phyloP scores from a whole-genome alignment of 2,797 vertebrate genomes.

The Schizothorax lantsangensis region DNA sequence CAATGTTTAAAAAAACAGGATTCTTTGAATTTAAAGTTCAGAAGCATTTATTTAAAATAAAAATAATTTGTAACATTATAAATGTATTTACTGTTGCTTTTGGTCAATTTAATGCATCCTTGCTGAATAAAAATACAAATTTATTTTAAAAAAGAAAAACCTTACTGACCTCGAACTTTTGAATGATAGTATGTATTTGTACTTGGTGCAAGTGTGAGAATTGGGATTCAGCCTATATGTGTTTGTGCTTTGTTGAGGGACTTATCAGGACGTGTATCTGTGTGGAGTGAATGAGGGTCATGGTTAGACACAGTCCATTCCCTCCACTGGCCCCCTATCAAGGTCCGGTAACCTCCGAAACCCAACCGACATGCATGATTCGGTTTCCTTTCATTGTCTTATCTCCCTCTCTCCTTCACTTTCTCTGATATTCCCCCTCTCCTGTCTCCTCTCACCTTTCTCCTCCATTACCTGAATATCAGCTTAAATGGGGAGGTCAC shows the following conservation, averaged over 20 bases:
- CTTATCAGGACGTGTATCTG: background rate
- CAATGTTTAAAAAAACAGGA: background rate
- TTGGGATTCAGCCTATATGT: background rate
- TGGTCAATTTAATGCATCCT: background rate
- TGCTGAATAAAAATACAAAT: background rate
- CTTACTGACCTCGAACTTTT: background rate
- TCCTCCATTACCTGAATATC: conserved; percentile 51
- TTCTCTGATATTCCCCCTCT: conserved; percentile 16
- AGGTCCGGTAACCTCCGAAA: conserved; percentile 20
- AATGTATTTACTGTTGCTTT: background rate
- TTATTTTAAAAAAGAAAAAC: background rate
- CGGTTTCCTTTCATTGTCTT: conserved; percentile 41
- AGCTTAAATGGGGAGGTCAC: conserved; percentile 9
- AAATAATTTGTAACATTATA: background rate
- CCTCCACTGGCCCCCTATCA: background rate
- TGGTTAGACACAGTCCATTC: conserved; percentile 9
- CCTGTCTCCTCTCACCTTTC: conserved; percentile 39
- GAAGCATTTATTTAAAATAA: background rate
- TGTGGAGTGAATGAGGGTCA: conserved; percentile 28
- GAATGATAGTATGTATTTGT: background rate
- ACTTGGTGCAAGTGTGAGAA: background rate
- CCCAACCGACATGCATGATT: conserved; percentile 16
- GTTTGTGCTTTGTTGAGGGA: background rate
- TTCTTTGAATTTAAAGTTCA: background rate
- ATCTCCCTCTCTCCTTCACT: conserved; percentile 48